phyloP scores from a whole-genome alignment of 2,888 invertebrate genomes.

The Eristalinus aeneus region DNA sequence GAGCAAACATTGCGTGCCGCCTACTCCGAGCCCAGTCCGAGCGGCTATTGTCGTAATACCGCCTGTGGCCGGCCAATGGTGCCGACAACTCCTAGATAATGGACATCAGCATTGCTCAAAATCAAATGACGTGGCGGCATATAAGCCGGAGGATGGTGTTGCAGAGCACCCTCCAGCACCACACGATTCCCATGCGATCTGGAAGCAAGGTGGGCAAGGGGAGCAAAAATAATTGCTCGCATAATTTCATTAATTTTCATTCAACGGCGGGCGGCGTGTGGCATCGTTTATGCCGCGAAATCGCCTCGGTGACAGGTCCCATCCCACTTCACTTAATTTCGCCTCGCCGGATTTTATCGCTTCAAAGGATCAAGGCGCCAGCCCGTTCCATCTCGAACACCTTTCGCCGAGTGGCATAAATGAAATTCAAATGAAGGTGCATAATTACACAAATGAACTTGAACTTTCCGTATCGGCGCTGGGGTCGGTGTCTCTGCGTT shows the following conservation, averaged over 20 bases:
- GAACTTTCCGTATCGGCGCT: neutral
- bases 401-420: constrained; percentile 13
- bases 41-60: neutral
- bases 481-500: neutral
- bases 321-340: neutral
- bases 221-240: neutral
- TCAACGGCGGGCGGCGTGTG: neutral
- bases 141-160: neutral
- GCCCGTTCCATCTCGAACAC: neutral
- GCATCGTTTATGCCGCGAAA: constrained; percentile 13
- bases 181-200: neutral
- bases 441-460: constrained; percentile 61
- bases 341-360: neutral
- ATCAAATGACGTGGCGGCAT: neutral
- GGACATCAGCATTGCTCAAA: neutral
- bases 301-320: neutral
- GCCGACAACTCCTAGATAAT: neutral
- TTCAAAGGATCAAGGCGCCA: neutral
- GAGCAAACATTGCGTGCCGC: neutral
- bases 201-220: neutral
- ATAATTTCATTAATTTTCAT: constrained; percentile 4
- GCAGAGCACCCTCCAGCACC: neutral
- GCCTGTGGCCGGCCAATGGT: neutral
- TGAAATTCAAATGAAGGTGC: constrained; percentile 42
- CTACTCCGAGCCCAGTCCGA: neutral